These are phyloP conservation scores for Deilephila elpenor DNA, from an alignment of 2,888 invertebrate genomes.

Conservation along the genomic window DNA sequence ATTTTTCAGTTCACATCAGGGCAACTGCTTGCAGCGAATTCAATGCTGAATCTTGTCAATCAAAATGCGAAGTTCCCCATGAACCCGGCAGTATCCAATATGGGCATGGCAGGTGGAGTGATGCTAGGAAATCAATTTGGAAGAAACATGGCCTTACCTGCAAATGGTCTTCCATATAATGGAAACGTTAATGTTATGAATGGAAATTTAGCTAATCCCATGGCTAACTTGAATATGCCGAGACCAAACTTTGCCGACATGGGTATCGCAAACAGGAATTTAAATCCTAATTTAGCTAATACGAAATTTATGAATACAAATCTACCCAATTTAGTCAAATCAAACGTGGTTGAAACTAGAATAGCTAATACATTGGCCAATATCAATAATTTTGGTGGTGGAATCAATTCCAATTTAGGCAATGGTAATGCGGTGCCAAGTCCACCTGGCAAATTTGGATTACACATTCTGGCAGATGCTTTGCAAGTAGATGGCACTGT, in stretches of 20 bases:
- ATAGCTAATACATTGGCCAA: not conserved
- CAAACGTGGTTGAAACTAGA: not conserved
- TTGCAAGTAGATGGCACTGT: conserved; percentile 65
- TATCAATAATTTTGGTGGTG: not conserved
- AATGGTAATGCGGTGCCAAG: conserved; percentile 9
- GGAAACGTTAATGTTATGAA: conserved; percentile 26
- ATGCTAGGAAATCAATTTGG: conserved; percentile 28
- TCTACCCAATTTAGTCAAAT: not conserved
- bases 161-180: conserved; percentile 15
- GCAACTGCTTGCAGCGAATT: conserved; percentile 39
- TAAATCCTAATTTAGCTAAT: conserved; percentile 7
- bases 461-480: conserved; percentile 61
- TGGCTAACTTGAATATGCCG: conserved; percentile 18
- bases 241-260: conserved; percentile 4
- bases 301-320: not conserved
- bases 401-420: conserved; percentile 1
- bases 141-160: conserved; percentile 27
- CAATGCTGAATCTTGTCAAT: conserved; percentile 21
- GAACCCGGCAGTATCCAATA: conserved; percentile 24
- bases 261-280: conserved; percentile 11
- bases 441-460: conserved; percentile 45
- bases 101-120: conserved; percentile 3
- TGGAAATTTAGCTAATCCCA: conserved; percentile 31
- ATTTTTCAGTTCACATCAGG: conserved; percentile 49
- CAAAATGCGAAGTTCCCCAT: conserved; percentile 31